Conservation (phyloP, 2,888 invertebrate species). For the Cerastoderma edule region DNA sequence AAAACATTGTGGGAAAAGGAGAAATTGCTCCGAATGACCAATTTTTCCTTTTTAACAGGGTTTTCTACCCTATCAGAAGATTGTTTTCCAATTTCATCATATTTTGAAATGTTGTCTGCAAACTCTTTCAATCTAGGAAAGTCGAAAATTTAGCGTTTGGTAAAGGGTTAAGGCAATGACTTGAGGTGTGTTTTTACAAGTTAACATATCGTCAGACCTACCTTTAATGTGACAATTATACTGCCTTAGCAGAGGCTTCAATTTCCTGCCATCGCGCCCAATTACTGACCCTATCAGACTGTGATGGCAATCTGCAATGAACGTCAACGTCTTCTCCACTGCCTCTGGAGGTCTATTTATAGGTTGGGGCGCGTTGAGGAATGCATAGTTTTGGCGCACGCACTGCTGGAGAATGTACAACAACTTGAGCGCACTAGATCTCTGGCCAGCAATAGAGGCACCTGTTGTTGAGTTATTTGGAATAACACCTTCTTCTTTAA, state of each 20-base stretch:
- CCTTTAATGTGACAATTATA: conserved; percentile 18
- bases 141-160: no score
- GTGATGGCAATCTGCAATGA: conserved; percentile 10
- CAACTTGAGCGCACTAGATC: conserved; percentile 3
- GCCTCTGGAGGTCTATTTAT: conserved; percentile 7
- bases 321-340: conserved; percentile 1
- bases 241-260: conserved; percentile 3
- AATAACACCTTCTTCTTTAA: neutral
- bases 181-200: no score
- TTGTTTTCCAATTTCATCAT: no score
- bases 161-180: no score
- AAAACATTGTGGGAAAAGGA: no score
- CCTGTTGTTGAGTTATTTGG: neutral
- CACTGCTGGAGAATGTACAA: conserved; percentile 13
- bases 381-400: neutral
- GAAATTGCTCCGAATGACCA: no score
- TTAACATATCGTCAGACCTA: no score
- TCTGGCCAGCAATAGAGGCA: no score
- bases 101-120: no score
- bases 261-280: conserved; percentile 11
- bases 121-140: no score
- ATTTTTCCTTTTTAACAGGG: no score
- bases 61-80: no score
- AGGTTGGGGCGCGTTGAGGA: neutral
- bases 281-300: conserved; percentile 1